Evolutionary conservation across 1,140 invertebrate species (phyloP), one percentile per base, ranked within the genome.

Genomic region (Drosophila sturtevanti): DNA sequence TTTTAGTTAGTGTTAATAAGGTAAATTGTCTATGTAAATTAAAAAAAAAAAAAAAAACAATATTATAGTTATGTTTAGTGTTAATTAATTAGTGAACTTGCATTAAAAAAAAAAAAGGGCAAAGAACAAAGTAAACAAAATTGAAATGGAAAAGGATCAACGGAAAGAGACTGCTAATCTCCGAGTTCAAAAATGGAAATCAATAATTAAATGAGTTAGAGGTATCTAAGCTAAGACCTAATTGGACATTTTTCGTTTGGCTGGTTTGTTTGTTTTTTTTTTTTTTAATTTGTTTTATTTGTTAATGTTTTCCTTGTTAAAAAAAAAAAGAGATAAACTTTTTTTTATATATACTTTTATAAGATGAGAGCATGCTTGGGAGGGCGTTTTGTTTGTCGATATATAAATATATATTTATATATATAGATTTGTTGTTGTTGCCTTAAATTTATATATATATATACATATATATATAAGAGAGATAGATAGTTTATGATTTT

Each of bases 361-460:
- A 76, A 81, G 74, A 91, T 90, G 89, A 91, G 81, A 89, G 89
- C 89, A 91, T 91, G 89, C 89, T 91, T 91, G 89, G 89, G 89
- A 91, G 89, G 89, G 89, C 89, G 89, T 89, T 75, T 72, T 59
- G 54, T 63, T 63, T 75, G 54, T 56, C 51, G 41, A 56, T 67
- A 71, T 81, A 31, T 34, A 34, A 55, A 34, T 31, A 55, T 55
- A 34, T 16, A 55, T n/a, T 18, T 51, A 24, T 21, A 52, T 24
- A n/a, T 58, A 18, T 61, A 55, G 44, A 55, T 48, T 48, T 61
- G 22, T 24, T 24, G 22, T 24, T 24, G 22, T 24, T 24, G 22
- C 4, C 22, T 24, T 4, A 24, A 24, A 10, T 54, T 12, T 58
- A 44, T 51, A 41, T 41, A 41, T 41, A 18, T 16, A 41, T 41